These are phyloP conservation scores for Pyrocoelia pectoralis DNA, from an alignment of 2,888 invertebrate species.

Conservation along the genomic window DNA sequence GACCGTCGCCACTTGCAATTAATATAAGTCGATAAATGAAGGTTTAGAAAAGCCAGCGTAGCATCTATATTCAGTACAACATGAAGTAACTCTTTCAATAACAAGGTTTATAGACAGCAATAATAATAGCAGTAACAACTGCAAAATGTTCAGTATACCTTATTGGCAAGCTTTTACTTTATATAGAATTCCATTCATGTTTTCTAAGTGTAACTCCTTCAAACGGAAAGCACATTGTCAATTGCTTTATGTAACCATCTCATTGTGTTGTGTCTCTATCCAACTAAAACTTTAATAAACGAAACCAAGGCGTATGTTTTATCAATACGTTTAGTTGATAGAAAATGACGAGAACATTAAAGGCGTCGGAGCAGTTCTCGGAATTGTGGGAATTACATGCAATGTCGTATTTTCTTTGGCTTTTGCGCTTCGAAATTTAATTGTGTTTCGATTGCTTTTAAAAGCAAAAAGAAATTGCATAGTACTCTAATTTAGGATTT, in stretches of 20 bases:
- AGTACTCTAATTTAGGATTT: background rate
- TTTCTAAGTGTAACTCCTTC: background rate
- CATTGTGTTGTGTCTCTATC: background rate
- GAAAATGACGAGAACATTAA: background rate
- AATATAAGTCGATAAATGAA: no score
- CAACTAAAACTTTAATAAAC: background rate
- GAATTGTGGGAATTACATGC: background rate
- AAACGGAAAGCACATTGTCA: slow-evolving; percentile 2
- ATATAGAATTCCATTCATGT: background rate
- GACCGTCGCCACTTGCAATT: no score
- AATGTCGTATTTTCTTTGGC: background rate
- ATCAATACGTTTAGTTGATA: background rate
- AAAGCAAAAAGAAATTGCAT: background rate
- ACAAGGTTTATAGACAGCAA: no score
- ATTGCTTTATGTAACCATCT: slow-evolving; percentile 5
- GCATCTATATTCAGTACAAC: no score
- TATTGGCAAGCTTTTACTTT: background rate
- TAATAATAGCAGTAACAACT: no score
- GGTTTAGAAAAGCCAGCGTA: no score
- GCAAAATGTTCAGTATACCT: no score
- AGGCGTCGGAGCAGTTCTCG: background rate
- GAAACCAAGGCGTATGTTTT: background rate
- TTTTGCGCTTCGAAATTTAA: background rate
- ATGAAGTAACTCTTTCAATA: no score
- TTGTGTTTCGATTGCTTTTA: background rate